Evolutionary conservation across 2,888 invertebrate species (phyloP).

Genomic region (Phymatocera aterrima): DNA sequence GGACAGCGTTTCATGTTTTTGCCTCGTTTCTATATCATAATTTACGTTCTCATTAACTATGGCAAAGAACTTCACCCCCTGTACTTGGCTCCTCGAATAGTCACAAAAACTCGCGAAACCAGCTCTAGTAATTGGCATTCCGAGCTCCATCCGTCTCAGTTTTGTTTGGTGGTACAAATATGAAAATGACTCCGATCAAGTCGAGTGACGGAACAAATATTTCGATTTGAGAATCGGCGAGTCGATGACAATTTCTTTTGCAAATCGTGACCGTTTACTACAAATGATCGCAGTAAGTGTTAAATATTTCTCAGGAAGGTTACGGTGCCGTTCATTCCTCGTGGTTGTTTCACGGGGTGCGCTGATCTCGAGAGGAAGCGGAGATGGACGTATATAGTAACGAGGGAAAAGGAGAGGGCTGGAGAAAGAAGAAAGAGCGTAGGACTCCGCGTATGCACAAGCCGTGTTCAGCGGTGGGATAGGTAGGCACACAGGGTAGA

Average conservation of each 20-base stretch:
- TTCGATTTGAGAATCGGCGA: not conserved
- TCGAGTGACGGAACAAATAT: not conserved
- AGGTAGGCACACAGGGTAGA: constrained; percentile 15
- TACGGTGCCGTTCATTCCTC: constrained; percentile 16
- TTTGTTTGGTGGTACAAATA: constrained; percentile 16
- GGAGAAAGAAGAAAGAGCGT: not conserved
- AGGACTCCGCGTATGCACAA: constrained; percentile 46
- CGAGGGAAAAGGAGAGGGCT: not conserved
- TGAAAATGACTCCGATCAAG: not conserved
- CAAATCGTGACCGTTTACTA: not conserved
- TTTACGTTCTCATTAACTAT: not conserved
- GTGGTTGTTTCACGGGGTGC: not conserved
- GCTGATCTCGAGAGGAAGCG: not conserved
- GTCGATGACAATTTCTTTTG: constrained; percentile 9
- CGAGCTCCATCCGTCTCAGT: constrained; percentile 1
- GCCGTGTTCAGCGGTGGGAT: constrained; percentile 7
- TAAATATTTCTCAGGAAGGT: not conserved
- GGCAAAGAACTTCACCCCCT: not conserved
- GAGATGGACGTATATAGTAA: not conserved
- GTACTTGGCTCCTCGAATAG: not conserved
- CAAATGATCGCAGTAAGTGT: constrained; percentile 7
- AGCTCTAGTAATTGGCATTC: constrained; percentile 38
- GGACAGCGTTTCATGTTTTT: constrained; percentile 5
- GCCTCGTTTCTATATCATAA: constrained; percentile 14
- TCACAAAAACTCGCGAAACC: constrained; percentile 32